Evolutionary conservation across 2,797 vertebrate species (phyloP), one percentile per base, ranked within the genome.

Genomic region (Sebastes dallii): DNA sequence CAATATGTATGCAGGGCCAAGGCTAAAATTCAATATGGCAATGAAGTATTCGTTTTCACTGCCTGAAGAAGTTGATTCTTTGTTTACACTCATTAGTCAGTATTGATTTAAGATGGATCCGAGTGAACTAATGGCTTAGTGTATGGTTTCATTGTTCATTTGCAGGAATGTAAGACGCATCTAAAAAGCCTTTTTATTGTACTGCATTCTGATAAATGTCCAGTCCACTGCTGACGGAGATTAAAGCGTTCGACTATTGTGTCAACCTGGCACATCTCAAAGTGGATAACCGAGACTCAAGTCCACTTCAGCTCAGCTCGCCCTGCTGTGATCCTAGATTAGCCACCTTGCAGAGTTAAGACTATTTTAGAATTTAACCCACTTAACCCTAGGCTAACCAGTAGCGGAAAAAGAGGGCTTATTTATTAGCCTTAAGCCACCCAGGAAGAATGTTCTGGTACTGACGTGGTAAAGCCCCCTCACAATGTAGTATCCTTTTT

Each of bases 291-390:
- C 1, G 14, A 29, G 82, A 85, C 58, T 84, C 66, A 58, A 84
- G 78, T 83, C 75, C 50, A 64, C 81, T 73, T 80, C 69, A 67
- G 86, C 79, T 86, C 71, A 81, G 64, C 80, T 85, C 77, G 75
- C 72, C 85, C 86, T 22, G 75, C 84, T 86, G 85, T 91, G 81
- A 91, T 87, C 89, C 83, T 69, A 87, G 90, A 92, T 94, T 85
- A 90, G 78, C 85, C 83, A 88, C 84, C 85, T 92, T 86, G 86
- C 73, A 74, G 66, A 85, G 82, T 90, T 88, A 92, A 91, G 75
- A 84, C 75, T 80, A 83, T 93, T 91, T 89, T 71, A 68, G 83
- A 89, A 67, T 80, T 79, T 82, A 87, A 90, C 83, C 87, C 85
- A 83, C 75, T 90, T 90, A 90, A 93, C 85, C 75, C 56, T 8